A percentile compares a stretch with the other conserved stretches of the same genome.
phyloP scores from a whole-genome alignment of 2,113 vertebrate species.

The Hydropotes inermis region DNA sequence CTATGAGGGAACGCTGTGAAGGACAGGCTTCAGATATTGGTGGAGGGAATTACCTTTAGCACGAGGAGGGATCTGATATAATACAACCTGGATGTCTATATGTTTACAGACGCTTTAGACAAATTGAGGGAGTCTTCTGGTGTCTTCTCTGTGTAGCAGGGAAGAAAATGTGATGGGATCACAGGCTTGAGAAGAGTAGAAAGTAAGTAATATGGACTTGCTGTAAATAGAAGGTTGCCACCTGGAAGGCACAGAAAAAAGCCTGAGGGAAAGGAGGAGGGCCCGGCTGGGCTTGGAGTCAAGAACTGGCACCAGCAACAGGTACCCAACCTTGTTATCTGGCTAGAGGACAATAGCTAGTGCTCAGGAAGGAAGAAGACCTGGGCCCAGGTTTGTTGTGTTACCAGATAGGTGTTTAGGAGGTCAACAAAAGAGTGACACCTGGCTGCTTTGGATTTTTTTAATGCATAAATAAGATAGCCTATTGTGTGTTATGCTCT shows the following conservation, averaged over 20 bases:
- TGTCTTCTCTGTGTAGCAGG: not conserved
- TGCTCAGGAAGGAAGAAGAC: fast-evolving
- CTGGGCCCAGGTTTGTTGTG: not conserved
- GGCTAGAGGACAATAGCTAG: not conserved
- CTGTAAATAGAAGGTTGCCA: not conserved
- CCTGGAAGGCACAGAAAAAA: not conserved
- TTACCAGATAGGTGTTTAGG: not conserved
- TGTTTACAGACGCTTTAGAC: not conserved
- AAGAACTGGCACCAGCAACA: not conserved
- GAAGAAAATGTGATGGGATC: not conserved
- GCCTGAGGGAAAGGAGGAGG: not conserved
- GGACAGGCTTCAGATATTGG: not conserved
- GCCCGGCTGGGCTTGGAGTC: not conserved
- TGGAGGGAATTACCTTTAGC: not conserved
- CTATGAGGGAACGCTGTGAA: not conserved
- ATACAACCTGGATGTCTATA: not conserved
- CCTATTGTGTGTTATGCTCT: not conserved
- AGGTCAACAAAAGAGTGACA: not conserved
- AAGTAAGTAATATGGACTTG: not conserved
- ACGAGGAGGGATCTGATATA: not conserved
- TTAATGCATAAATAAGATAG: not conserved
- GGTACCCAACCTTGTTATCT: fast-evolving
- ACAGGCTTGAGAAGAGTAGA: not conserved
- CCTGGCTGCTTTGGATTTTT: not conserved
- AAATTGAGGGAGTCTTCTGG: not conserved